Evolutionary conservation across 1,140 invertebrate species (phyloP).

Genomic region (Dufourea novaeangliae): DNA sequence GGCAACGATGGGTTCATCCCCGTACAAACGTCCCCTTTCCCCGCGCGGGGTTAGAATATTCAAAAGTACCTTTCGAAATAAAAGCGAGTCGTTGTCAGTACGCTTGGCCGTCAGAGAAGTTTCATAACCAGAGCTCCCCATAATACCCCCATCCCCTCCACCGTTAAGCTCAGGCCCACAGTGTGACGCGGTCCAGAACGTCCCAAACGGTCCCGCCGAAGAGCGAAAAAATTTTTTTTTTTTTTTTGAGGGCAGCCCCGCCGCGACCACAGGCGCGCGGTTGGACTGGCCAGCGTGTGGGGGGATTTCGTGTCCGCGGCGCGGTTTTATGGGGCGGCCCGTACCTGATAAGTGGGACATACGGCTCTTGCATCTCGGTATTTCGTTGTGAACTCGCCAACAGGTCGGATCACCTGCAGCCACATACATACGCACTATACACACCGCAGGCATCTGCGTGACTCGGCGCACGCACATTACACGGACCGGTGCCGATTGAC

Average conservation of each 20-base stretch:
- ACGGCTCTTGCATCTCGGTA: constrained; percentile 77
- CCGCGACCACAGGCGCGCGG: not conserved
- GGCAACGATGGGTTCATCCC: too few species aligned
- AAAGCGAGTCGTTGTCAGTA: too few species aligned
- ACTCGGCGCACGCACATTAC: not conserved
- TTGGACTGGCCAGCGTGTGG: constrained; percentile 19
- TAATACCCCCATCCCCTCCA: not conserved
- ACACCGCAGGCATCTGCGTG: too few species aligned
- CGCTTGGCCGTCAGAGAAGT: too few species aligned
- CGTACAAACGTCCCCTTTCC: too few species aligned
- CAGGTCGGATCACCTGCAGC: constrained; percentile 63
- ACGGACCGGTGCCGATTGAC: not conserved
- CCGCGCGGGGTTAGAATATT: too few species aligned
- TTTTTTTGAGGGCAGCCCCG: not conserved
- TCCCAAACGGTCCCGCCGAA: too few species aligned
- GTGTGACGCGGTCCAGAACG: too few species aligned
- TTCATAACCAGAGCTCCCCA: not conserved
- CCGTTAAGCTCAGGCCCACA: not conserved
- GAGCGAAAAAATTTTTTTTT: too few species aligned
- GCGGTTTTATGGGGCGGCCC: constrained; percentile 58
- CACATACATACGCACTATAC: too few species aligned
- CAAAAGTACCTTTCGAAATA: too few species aligned
- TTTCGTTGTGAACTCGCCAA: constrained; percentile 75
- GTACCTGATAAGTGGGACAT: constrained; percentile 77
- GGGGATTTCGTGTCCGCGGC: constrained; percentile 61